These are phyloP conservation scores for Actinopyga echinites DNA, from an alignment of 53 echinoderm and acorn worm genomes.

Conservation along the genomic window DNA sequence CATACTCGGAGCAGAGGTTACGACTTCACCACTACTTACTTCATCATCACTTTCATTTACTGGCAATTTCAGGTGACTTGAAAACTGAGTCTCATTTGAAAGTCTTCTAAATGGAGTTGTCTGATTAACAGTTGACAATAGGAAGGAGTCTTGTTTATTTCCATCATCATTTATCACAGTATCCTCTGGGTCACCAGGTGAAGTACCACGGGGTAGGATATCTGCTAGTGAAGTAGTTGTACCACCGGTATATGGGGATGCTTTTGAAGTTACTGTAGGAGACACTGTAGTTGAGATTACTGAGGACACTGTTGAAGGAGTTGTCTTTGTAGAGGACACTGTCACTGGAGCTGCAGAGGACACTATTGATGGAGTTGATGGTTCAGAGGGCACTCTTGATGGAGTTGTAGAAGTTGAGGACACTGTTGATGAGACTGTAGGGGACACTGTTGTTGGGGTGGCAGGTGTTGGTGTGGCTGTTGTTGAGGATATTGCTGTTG, in stretches of 20 bases:
- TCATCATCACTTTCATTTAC: too few relatives aligned
- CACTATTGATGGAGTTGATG: not conserved
- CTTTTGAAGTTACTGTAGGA: not conserved
- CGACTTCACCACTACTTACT: too few relatives aligned
- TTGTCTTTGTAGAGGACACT: slow-evolving; percentile 31
- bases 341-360: not conserved
- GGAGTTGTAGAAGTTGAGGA: not conserved
- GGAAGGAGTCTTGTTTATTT: too few relatives aligned
- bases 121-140: too few relatives aligned
- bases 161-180: too few relatives aligned
- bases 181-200: too few relatives aligned
- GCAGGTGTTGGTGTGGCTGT: not conserved
- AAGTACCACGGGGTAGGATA: too few relatives aligned
- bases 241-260: not conserved
- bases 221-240: not conserved
- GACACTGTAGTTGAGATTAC: not conserved
- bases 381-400: not conserved
- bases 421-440: not conserved
- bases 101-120: too few relatives aligned
- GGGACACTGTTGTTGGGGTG: not conserved
- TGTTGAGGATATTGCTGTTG: not conserved
- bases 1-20: too few relatives aligned
- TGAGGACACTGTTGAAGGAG: not conserved
- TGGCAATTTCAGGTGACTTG: too few relatives aligned
- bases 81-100: too few relatives aligned